Conservation (phyloP, 1,140 invertebrate genomes). For the Lutraria rhynchaena region DNA sequence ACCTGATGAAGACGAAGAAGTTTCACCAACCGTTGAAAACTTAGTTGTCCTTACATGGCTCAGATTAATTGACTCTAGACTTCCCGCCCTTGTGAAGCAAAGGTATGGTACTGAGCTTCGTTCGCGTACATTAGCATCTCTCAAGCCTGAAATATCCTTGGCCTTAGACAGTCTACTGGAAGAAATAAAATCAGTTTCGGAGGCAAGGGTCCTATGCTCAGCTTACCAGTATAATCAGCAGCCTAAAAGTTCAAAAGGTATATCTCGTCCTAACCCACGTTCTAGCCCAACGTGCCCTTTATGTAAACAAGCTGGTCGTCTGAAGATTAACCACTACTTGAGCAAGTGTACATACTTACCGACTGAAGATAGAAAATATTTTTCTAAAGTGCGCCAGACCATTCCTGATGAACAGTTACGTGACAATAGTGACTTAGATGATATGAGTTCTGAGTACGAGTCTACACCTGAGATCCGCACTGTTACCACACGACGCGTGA, state of each 20-base stretch:
- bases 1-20: conserved; percentile 59
- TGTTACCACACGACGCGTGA: not conserved
- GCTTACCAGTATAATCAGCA: not conserved
- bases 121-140: conserved; percentile 24
- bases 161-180: conserved; percentile 38
- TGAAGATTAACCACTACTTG: conserved; percentile 30
- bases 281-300: conserved; percentile 17
- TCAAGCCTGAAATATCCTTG: conserved; percentile 26
- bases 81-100: conserved; percentile 8
- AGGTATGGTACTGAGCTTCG: conserved; percentile 23
- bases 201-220: not conserved
- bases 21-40: conserved; percentile 65
- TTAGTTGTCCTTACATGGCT: conserved; percentile 61
- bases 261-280: not conserved
- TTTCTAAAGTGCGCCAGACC: conserved; percentile 5
- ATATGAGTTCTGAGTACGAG: no score
- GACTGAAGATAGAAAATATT: conserved; percentile 27
- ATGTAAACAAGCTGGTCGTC: conserved; percentile 47
- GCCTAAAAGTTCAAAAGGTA: not conserved
- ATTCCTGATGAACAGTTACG: not conserved
- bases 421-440: not conserved
- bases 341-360: conserved; percentile 60
- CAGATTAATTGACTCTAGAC: not conserved
- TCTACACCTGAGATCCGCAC: no score
- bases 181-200: not conserved